Evolutionary conservation across 2,888 invertebrate genomes (phyloP), one percentile per base, ranked within the genome.

Genomic region (Laothoe populi): DNA sequence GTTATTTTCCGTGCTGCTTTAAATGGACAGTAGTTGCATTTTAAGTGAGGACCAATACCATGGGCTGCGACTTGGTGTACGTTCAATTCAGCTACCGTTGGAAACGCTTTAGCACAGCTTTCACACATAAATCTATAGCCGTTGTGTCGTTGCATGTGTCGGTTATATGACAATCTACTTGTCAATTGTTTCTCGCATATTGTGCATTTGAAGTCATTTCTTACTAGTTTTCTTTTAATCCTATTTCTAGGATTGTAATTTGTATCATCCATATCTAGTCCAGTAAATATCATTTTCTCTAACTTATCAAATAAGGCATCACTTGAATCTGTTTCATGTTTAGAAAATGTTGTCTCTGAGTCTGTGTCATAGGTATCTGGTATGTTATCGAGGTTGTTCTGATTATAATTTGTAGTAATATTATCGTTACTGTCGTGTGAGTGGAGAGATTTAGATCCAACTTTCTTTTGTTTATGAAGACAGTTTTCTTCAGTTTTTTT

Each of bases 101-200:
- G 82, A 59, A 85, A 91, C 0, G 86, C 87, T 78, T 86, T 88
- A 0, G 85, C 92, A 19, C 91, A 92, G 1, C 87, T 82, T 60
- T 92, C 92, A 38, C 92, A 92, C 1, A 92, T 90, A 19, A 67
- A 90, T 42, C 75, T 73, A 61, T 78, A 88, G 2, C 81, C 81
- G 0, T 72, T 85, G 57, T 91, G 92, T 0, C 86, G 73, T 71
- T 88, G 84, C 88, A 90, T 89, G 44, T 92, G 92, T 46, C 82
- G 76, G 16, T 80, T 70, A 23, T 82, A 90, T 0, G 89, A 86
- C 1, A 73, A 58, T 4, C 68, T 74, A 46, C 86, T 89, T 0
- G 87, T 82, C 35, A 90, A 70, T 0, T 77, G 73, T 71, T 83
- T 87, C 1, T 81, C 70, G 63, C 91, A 91, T 42, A 87, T 68